Evolutionary conservation across 2,113 vertebrate genomes (phyloP), one percentile per base, ranked within the genome.

Genomic region (Rhinichthys klamathensis): DNA sequence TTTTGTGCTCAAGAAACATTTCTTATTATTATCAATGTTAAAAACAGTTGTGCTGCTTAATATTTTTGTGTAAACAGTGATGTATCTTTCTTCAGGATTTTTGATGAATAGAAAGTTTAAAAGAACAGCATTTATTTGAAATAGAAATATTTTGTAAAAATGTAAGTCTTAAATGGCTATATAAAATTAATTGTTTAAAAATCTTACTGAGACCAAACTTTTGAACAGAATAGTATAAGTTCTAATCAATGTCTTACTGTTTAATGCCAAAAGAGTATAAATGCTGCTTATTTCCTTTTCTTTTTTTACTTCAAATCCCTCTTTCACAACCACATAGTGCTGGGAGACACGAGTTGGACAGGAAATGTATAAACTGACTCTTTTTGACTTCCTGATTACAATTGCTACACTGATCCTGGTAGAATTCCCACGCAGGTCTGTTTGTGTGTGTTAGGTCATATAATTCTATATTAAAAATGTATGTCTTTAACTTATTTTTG

Each of bases 281-380:
- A 46, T 27, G 13, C 1, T 27, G 23, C 77, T 46, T 87, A 38
- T 86, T 10, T 60, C 15, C 41, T 12, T 56, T 41, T 27, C 67
- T 21, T 70, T 38, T 75, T 32, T 35, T 21, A n/a, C 3, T 41
- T 65, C 88, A 0, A 46, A 35, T 67, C n/a, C 25, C n/a, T 78
- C 73, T 63, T 51, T 49, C 25, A 61, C 25, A 30, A 15, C 13
- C 10, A 38, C 44, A 23, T 56, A 98, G 97, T 98, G 97, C 92
- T 98, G 97, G 97, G 97, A 98, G 93, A 97, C 96, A 0, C 92
- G 94, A 2, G 72, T 98, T 16, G 97, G 97, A 7, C 96, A 97
- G 90, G 97, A 98, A 90, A 97, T 98, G 97, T 97, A 97, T 92
- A 97, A 96, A 86, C 93, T 98, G 35, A 90, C 95, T 1, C 79